These are phyloP conservation scores for Drosophila biarmipes DNA, from an alignment of 1,140 invertebrate genomes.

Conservation along the genomic window DNA sequence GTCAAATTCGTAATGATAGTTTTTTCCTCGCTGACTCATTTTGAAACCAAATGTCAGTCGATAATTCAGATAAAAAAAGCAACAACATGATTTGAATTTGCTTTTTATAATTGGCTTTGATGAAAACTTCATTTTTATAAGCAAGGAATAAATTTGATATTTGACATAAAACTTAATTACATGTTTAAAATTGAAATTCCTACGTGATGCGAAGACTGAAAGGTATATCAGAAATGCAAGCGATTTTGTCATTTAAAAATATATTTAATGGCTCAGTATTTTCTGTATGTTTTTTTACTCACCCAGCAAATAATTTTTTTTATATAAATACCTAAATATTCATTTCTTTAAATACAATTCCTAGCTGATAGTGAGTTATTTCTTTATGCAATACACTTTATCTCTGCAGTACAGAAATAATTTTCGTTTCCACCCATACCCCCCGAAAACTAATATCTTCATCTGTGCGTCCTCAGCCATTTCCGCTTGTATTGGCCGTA, in stretches of 20 bases:
- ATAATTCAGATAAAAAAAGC: conserved; percentile 2
- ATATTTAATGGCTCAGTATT: no score
- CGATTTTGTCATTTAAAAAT: no score
- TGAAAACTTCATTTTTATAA: neutral
- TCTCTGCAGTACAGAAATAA: conserved; percentile 8
- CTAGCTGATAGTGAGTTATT: neutral
- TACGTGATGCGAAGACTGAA: no score
- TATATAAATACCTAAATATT: no score
- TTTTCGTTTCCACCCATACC: conserved; percentile 5
- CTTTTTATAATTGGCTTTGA: neutral
- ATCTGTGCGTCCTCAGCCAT: conserved; percentile 25
- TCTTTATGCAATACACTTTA: neutral
- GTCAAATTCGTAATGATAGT: conserved; percentile 69
- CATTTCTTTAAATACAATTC: neutral
- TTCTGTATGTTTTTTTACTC: no score
- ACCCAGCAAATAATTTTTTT: no score
- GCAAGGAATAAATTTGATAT: neutral
- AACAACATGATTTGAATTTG: neutral
- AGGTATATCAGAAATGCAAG: no score
- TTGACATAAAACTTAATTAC: neutral
- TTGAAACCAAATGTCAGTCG: conserved; percentile 28
- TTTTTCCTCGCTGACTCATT: conserved; percentile 19
- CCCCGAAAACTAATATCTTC: conserved; percentile 45
- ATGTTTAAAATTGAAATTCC: no score
- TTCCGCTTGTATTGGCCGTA: conserved; percentile 43